Conservation (phyloP, 1,140 invertebrate genomes). For the Drosophila malerkotliana region DNA sequence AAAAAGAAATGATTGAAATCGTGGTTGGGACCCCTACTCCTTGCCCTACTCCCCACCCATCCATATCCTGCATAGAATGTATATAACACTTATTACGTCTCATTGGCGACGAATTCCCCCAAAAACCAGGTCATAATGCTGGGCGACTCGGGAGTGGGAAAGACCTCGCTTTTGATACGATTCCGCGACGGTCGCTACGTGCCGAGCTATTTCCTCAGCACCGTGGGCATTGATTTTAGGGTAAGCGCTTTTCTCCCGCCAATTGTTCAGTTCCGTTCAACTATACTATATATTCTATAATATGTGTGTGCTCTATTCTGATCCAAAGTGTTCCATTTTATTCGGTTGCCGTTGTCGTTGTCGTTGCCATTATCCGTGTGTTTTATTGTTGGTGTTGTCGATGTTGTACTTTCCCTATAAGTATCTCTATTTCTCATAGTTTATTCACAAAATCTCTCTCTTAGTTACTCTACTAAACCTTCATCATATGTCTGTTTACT, state of each 20-base stretch:
- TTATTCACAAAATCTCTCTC: slow-evolving; percentile 12
- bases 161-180: slow-evolving; percentile 93
- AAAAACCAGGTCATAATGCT: slow-evolving; percentile 91
- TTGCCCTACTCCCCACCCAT: neutral
- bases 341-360: slow-evolving; percentile 20
- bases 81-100: slow-evolving; percentile 26
- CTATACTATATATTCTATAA: slow-evolving; percentile 8
- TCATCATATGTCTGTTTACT: slow-evolving; percentile 23
- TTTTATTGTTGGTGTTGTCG: slow-evolving; percentile 39
- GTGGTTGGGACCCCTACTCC: neutral
- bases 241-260: slow-evolving; percentile 85
- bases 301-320: slow-evolving; percentile 8
- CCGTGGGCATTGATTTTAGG: slow-evolving; percentile 97
- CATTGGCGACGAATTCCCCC: slow-evolving; percentile 10
- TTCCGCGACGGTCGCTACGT: slow-evolving; percentile 94
- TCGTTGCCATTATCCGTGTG: slow-evolving; percentile 17
- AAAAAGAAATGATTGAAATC: slow-evolving; percentile 12
- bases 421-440: slow-evolving; percentile 40
- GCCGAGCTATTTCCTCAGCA: slow-evolving; percentile 96
- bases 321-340: slow-evolving; percentile 13
- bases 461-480: slow-evolving; percentile 18
- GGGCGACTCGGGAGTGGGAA: slow-evolving; percentile 95
- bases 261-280: slow-evolving; percentile 12
- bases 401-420: slow-evolving; percentile 49
- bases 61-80: neutral